Conservation (phyloP, 2,888 invertebrate species). For the Vandiemenella viatica region DNA sequence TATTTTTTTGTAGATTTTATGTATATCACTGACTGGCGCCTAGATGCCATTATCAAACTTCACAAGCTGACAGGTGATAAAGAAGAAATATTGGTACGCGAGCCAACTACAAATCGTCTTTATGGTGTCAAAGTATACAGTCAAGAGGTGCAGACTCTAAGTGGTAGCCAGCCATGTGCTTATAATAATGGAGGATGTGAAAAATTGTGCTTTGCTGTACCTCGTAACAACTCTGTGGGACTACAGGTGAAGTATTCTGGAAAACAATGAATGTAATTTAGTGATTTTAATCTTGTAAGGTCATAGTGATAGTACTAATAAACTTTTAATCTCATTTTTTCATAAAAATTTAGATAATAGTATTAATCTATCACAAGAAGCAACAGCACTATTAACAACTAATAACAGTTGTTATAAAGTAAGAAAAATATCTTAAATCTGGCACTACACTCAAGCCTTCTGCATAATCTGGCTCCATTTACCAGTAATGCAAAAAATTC, state of each 20-base stretch:
- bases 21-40: conserved; percentile 94
- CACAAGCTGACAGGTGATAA: conserved; percentile 79
- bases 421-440: no score
- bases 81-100: conserved; percentile 71
- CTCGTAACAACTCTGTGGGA: conserved; percentile 35
- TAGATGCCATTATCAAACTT: conserved; percentile 83
- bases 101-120: conserved; percentile 76
- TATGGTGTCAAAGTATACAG: conserved; percentile 87
- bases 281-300: no score
- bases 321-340: no score
- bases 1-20: conserved; percentile 50
- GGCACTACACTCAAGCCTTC: no score
- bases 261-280: neutral
- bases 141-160: conserved; percentile 52
- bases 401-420: no score
- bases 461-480: no score
- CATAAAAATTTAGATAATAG: no score
- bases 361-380: no score
- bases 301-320: no score
- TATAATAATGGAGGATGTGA: conserved; percentile 80
- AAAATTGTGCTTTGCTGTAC: conserved; percentile 88
- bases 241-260: conserved; percentile 23
- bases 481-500: no score
- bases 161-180: conserved; percentile 63
- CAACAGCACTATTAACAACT: no score